Conservation (phyloP, 2,113 vertebrate species). For the Corythoichthys haematopterus region DNA sequence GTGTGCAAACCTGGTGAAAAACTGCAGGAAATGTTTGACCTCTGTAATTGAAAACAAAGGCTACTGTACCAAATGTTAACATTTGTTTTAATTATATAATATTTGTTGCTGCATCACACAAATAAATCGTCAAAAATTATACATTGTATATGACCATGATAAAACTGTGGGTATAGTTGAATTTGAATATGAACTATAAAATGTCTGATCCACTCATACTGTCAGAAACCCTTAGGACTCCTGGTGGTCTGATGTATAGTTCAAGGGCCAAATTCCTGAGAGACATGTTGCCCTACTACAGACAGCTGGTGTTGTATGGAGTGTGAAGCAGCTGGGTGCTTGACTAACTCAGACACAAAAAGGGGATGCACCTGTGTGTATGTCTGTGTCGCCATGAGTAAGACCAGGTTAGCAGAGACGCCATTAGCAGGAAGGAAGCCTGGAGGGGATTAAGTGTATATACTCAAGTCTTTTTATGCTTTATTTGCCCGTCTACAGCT, state of each 20-base stretch:
- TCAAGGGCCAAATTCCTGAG: too few relatives aligned
- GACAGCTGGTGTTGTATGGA: slow-evolving; percentile 17
- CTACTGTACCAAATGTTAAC: too few relatives aligned
- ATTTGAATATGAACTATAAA: too few relatives aligned
- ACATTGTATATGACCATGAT: background rate
- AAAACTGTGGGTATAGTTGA: background rate
- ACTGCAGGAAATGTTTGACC: too few relatives aligned
- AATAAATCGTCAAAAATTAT: too few relatives aligned
- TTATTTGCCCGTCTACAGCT: background rate
- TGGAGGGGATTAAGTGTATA: background rate
- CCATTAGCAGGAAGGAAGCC: slow-evolving; percentile 10
- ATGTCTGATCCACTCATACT: background rate
- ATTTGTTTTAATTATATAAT: too few relatives aligned
- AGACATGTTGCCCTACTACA: slow-evolving; percentile 10
- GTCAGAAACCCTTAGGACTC: background rate
- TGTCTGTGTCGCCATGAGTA: slow-evolving; percentile 10
- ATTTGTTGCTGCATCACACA: too few relatives aligned
- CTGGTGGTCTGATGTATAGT: slow-evolving; percentile 3
- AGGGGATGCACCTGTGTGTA: slow-evolving; percentile 31
- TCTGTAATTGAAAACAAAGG: too few relatives aligned
- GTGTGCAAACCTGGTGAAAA: too few relatives aligned
- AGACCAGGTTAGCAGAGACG: slow-evolving; percentile 6
- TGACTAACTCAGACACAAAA: slow-evolving; percentile 38
- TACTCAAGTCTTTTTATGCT: background rate
- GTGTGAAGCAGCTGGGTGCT: slow-evolving; percentile 29